Percentiles rank a stretch among this genome's conserved stretches.
These are phyloP conservation scores for Bothrops jararaca DNA, from an alignment of 2,113 vertebrate genomes.

Conservation along the genomic window DNA sequence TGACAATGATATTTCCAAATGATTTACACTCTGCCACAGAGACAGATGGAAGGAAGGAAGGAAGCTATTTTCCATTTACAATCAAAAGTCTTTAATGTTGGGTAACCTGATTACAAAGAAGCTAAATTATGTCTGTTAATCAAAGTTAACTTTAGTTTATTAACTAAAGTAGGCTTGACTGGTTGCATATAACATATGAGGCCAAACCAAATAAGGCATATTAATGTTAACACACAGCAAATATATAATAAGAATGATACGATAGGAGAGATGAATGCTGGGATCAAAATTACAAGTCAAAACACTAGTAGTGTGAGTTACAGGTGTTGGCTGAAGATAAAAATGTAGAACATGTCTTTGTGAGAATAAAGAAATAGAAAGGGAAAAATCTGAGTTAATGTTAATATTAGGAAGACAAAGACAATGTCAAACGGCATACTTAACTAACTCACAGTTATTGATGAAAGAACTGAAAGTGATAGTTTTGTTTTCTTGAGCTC, in stretches of 20 bases:
- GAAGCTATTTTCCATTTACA: background rate
- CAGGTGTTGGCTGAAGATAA: background rate
- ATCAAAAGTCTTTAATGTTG: background rate
- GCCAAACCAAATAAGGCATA: background rate
- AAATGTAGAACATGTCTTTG: background rate
- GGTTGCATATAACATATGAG: background rate
- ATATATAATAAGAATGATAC: background rate
- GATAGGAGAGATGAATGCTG: background rate
- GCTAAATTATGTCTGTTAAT: background rate
- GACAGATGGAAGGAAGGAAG: background rate
- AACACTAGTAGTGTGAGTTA: background rate
- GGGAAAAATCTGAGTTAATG: background rate
- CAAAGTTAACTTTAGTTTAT: background rate
- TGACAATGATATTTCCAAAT: background rate
- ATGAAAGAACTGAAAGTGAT: background rate
- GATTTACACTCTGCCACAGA: background rate
- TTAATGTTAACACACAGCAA: background rate
- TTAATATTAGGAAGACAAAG: background rate
- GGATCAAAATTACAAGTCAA: background rate
- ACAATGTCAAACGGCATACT: background rate
- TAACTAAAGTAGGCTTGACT: background rate
- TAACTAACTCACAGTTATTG: background rate
- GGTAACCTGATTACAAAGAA: background rate
- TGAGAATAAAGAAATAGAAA: background rate
- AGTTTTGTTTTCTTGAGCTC: background rate